Percentiles rank a stretch among this genome's conserved stretches.
These are phyloP conservation scores for Ostrea denselamellosa DNA, from an alignment of 1,140 invertebrate species.

Conservation along the genomic window DNA sequence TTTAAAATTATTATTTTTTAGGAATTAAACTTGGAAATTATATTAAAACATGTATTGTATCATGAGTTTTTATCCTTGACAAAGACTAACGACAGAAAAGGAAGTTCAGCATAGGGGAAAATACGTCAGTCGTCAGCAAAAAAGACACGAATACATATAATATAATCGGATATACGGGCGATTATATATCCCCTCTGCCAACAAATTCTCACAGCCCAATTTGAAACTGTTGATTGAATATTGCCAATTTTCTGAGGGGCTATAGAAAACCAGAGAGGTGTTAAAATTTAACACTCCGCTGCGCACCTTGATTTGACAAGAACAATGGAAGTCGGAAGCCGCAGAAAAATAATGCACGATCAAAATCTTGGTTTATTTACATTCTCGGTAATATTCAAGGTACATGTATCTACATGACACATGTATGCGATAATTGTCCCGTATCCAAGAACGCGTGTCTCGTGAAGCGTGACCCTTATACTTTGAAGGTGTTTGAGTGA, in stretches of 20 bases:
- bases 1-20: too few species aligned
- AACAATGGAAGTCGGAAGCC: constrained; percentile 1
- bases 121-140: neutral
- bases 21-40: too few species aligned
- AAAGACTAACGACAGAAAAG: neutral
- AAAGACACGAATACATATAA: neutral
- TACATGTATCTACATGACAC: constrained; percentile 35
- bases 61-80: too few species aligned
- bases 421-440: constrained; percentile 26
- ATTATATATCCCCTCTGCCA: neutral
- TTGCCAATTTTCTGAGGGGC: constrained; percentile 18
- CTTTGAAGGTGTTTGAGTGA: neutral
- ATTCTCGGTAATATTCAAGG: neutral
- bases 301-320: constrained; percentile 32
- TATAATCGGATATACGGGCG: neutral
- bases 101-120: neutral
- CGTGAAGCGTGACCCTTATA: constrained; percentile 6
- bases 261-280: constrained; percentile 26
- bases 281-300: constrained; percentile 25
- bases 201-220: constrained; percentile 34
- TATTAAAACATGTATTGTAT: too few species aligned
- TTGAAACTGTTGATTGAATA: constrained; percentile 35
- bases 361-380: constrained; percentile 10
- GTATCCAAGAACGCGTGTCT: constrained; percentile 23
- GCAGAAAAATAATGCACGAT: constrained; percentile 27